Evolutionary conservation across 2,888 invertebrate species (phyloP).

Genomic region (Eupsilia transversa): DNA sequence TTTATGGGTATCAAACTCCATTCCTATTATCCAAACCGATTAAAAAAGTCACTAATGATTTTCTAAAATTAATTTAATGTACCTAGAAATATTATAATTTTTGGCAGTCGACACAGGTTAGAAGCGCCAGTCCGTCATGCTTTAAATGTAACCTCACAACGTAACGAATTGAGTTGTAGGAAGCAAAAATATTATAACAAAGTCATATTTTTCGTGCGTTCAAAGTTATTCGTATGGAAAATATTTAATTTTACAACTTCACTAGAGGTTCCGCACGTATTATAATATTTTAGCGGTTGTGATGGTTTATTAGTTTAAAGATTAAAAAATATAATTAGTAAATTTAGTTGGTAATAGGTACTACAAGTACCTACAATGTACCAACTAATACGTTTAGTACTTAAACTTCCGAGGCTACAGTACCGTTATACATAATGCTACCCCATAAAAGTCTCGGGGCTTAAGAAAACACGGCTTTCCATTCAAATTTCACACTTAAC

Average conservation of each 20-base stretch:
- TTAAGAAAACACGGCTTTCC: slow-evolving; percentile 44
- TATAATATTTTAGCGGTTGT: background rate
- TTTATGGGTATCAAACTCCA: background rate
- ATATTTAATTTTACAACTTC: background rate
- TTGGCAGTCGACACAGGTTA: slow-evolving; percentile 17
- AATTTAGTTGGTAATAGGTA: background rate
- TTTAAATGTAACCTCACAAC: slow-evolving; percentile 21
- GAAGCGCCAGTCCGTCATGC: slow-evolving; percentile 35
- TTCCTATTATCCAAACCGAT: background rate
- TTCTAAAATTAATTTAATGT: background rate
- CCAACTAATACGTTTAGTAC: slow-evolving; percentile 12
- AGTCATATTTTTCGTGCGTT: slow-evolving; percentile 36
- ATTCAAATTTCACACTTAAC: slow-evolving; percentile 53
- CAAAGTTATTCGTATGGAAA: slow-evolving; percentile 1
- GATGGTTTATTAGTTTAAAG: background rate
- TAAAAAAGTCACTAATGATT: background rate
- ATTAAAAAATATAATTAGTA: slow-evolving; percentile 3
- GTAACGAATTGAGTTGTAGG: slow-evolving; percentile 45
- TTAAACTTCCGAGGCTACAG: slow-evolving; percentile 19
- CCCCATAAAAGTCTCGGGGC: slow-evolving; percentile 6
- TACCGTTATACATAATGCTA: slow-evolving; percentile 36
- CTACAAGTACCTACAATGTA: background rate
- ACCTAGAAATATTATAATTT: background rate
- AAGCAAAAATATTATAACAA: slow-evolving; percentile 43
- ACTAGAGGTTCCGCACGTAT: slow-evolving; percentile 44